phyloP scores from a whole-genome alignment of 2,113 vertebrate species.

The Periophthalmodon schlosseri region DNA sequence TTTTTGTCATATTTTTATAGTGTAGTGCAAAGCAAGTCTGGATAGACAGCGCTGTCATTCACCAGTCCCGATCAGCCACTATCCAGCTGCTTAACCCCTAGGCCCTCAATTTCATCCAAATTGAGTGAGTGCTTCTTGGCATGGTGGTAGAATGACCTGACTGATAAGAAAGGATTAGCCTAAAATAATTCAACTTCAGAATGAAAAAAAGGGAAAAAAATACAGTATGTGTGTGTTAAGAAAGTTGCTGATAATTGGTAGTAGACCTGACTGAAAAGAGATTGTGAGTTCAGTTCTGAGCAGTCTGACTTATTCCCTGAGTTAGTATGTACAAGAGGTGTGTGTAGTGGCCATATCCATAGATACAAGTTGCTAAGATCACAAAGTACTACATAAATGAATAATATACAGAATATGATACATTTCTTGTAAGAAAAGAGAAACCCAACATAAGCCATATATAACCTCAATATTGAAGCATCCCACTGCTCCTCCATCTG shows the following conservation, averaged over 20 bases:
- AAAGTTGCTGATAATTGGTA: background rate
- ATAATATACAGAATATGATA: too few species aligned
- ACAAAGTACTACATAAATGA: too few species aligned
- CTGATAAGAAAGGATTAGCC: constrained; percentile 57
- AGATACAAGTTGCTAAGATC: too few species aligned
- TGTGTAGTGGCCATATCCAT: too few species aligned
- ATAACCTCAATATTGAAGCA: background rate
- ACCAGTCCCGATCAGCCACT: constrained; percentile 30
- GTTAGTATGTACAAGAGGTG: too few species aligned
- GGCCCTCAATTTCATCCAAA: constrained; percentile 64
- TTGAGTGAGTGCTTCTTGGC: constrained; percentile 44
- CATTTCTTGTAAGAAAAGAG: too few species aligned
- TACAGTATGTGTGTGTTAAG: background rate
- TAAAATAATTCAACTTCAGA: constrained; percentile 47
- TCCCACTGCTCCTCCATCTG: constrained; percentile 24
- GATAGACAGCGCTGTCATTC: constrained; percentile 24
- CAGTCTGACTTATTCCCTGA: too few species aligned
- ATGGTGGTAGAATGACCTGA: constrained; percentile 48
- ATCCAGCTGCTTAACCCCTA: constrained; percentile 61
- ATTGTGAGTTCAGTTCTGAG: background rate
- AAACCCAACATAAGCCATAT: background rate
- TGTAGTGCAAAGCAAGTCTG: constrained; percentile 29
- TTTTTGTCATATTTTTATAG: constrained; percentile 31
- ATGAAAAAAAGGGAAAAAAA: constrained; percentile 30
- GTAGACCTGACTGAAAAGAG: background rate